Conservation (phyloP, 2,113 vertebrate genomes). For the Passer montanus region DNA sequence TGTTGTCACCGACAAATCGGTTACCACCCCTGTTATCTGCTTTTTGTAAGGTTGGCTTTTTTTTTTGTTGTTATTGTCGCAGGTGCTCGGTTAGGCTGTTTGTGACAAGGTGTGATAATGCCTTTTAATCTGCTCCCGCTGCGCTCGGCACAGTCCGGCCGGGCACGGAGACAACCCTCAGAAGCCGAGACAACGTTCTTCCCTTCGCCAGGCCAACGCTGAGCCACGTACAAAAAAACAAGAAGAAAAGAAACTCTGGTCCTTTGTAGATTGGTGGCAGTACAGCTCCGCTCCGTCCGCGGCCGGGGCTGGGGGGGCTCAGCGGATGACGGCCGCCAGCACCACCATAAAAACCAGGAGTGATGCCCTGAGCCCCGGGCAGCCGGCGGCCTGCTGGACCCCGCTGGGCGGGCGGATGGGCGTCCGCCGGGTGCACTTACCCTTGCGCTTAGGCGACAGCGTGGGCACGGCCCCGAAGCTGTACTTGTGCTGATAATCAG, state of each 20-base stretch:
- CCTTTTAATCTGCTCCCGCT: constrained; percentile 47
- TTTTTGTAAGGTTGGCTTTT: constrained; percentile 40
- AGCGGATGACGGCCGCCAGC: constrained; percentile 79
- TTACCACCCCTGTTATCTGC: neutral
- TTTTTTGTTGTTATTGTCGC: neutral
- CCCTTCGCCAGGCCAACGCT: constrained; percentile 67
- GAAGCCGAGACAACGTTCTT: constrained; percentile 52
- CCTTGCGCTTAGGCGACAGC: constrained; percentile 69
- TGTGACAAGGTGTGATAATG: constrained; percentile 54
- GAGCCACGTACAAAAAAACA: constrained; percentile 64
- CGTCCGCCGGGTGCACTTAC: constrained; percentile 81
- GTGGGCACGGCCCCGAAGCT: constrained; percentile 75
- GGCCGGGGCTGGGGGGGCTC: constrained; percentile 16
- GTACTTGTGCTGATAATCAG: constrained; percentile 79
- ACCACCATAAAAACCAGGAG: constrained; percentile 76
- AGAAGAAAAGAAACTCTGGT: constrained; percentile 77
- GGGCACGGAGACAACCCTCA: constrained; percentile 46
- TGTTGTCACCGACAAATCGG: neutral
- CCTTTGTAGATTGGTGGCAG: constrained; percentile 75
- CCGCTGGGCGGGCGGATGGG: constrained; percentile 86
- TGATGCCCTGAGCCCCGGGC: constrained; percentile 53
- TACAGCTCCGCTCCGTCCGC: constrained; percentile 31
- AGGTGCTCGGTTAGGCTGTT: constrained; percentile 62
- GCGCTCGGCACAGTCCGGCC: constrained; percentile 56
- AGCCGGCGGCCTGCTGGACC: constrained; percentile 85